Conservation (phyloP, 2,888 invertebrate genomes). For the Cataglyphis rosenhaueri region DNA sequence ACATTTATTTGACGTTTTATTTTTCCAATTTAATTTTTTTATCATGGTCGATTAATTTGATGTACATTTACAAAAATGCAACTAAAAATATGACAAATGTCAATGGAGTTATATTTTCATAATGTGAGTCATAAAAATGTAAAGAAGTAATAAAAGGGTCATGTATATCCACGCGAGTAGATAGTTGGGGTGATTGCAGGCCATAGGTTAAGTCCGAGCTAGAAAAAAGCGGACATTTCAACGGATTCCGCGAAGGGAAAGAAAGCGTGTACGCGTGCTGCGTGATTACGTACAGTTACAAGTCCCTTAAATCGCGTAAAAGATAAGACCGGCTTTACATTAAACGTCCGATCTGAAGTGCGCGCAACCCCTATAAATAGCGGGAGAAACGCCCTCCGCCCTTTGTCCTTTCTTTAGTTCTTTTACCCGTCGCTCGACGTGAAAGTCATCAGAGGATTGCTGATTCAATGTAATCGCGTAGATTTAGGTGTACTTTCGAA, state of each 20-base stretch:
- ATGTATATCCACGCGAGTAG: constrained; percentile 21
- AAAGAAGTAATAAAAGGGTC: constrained; percentile 51
- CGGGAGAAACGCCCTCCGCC: constrained; percentile 22
- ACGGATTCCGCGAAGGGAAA: constrained; percentile 72
- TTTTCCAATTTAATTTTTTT: neutral
- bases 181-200: constrained; percentile 43
- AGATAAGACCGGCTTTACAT: constrained; percentile 77
- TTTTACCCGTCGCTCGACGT: constrained; percentile 14
- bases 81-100: constrained; percentile 18
- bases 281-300: constrained; percentile 78
- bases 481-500: neutral
- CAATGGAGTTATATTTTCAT: constrained; percentile 30
- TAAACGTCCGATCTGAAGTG: constrained; percentile 71
- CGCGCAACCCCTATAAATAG: constrained; percentile 74
- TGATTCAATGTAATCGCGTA: neutral
- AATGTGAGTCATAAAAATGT: constrained; percentile 53
- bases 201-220: constrained; percentile 56
- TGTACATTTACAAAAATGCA: constrained; percentile 2
- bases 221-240: constrained; percentile 69
- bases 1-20: neutral
- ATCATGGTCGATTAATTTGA: constrained; percentile 15
- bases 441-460: constrained; percentile 28
- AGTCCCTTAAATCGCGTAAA: constrained; percentile 77
- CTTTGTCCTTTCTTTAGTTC: constrained; percentile 9
- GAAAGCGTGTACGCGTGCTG: constrained; percentile 66